These are phyloP conservation scores for Cryptops parisi DNA, from an alignment of 2,888 invertebrate genomes.

Conservation along the genomic window DNA sequence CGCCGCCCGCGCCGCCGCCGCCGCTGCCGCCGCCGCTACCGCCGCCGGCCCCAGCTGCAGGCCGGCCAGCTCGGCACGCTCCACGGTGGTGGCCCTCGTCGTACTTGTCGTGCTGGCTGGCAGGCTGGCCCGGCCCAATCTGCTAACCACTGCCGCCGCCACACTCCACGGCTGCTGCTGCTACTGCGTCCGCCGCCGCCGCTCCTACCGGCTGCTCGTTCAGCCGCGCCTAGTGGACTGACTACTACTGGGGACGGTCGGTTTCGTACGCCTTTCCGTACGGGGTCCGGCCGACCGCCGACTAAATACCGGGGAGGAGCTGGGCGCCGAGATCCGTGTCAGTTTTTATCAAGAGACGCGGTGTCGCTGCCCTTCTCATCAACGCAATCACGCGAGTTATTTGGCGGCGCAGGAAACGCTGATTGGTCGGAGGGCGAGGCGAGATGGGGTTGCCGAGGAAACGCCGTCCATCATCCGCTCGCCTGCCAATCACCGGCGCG, in stretches of 20 bases:
- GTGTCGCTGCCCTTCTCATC: slow-evolving; percentile 21
- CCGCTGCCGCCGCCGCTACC: neutral
- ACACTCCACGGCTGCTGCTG: slow-evolving; percentile 14
- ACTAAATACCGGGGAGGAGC: slow-evolving; percentile 16
- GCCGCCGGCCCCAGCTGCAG: slow-evolving; percentile 1
- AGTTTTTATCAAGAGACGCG: slow-evolving; percentile 19
- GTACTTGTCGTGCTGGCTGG: slow-evolving; percentile 4
- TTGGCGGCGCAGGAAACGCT: slow-evolving; percentile 7
- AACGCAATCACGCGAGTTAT: slow-evolving; percentile 16
- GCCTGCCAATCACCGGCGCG: slow-evolving; percentile 8
- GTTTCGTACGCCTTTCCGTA: neutral
- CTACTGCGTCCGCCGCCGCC: slow-evolving; percentile 18
- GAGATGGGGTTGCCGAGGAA: slow-evolving; percentile 8
- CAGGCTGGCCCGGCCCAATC: neutral
- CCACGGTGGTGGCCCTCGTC: slow-evolving; percentile 12
- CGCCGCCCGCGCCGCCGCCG: too few relatives aligned
- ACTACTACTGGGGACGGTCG: slow-evolving; percentile 18
- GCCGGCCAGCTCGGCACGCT: slow-evolving; percentile 5
- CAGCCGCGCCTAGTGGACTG: neutral
- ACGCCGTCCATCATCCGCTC: slow-evolving; percentile 11
- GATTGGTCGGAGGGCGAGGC: slow-evolving; percentile 10
- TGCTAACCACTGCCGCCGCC: neutral
- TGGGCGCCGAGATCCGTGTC: slow-evolving; percentile 17
- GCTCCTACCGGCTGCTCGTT: slow-evolving; percentile 1
- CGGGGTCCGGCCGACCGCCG: neutral